Conservation (phyloP, 64 coral and sea anemone species). For the Dendrophyllia cribrosa region DNA sequence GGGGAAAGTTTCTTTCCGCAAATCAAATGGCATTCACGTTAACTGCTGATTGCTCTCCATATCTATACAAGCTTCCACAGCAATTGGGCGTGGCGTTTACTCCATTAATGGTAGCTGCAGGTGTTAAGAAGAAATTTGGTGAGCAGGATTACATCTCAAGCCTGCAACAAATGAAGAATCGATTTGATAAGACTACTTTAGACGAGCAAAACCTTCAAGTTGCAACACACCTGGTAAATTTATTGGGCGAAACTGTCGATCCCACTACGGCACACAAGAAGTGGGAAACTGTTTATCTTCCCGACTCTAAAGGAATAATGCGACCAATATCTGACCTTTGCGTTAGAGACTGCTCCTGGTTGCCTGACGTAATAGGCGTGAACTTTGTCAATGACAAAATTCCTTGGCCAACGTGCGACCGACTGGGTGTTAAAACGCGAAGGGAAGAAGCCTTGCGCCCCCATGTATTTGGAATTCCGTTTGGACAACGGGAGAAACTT, state of each 20-base stretch:
- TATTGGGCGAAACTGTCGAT: slow-evolving; percentile 21
- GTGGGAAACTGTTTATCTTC: slow-evolving; percentile 39
- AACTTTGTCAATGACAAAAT: slow-evolving; percentile 48
- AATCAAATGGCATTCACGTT: slow-evolving; percentile 57
- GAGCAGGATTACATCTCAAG: slow-evolving; percentile 32
- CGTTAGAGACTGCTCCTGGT: slow-evolving; percentile 75
- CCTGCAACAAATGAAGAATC: slow-evolving; percentile 2
- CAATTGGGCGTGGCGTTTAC: slow-evolving; percentile 2
- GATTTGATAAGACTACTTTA: background rate
- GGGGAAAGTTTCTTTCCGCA: slow-evolving; percentile 30
- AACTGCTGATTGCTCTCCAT: slow-evolving; percentile 30
- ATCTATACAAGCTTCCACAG: slow-evolving; percentile 46
- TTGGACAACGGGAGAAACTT: slow-evolving; percentile 87
- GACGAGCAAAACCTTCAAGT: slow-evolving; percentile 22
- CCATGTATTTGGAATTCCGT: slow-evolving; percentile 36
- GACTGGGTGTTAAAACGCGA: slow-evolving; percentile 73
- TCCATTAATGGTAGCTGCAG: slow-evolving; percentile 53
- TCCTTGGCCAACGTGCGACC: background rate
- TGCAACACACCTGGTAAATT: slow-evolving; percentile 18
- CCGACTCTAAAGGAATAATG: slow-evolving; percentile 52
- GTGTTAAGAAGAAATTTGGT: slow-evolving; percentile 59
- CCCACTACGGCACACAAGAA: background rate
- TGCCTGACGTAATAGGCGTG: slow-evolving; percentile 71
- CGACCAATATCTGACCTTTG: slow-evolving; percentile 35
- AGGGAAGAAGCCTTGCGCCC: slow-evolving; percentile 51